Conservation (phyloP, 2,113 vertebrate genomes). For the Ranitomeya variabilis region DNA sequence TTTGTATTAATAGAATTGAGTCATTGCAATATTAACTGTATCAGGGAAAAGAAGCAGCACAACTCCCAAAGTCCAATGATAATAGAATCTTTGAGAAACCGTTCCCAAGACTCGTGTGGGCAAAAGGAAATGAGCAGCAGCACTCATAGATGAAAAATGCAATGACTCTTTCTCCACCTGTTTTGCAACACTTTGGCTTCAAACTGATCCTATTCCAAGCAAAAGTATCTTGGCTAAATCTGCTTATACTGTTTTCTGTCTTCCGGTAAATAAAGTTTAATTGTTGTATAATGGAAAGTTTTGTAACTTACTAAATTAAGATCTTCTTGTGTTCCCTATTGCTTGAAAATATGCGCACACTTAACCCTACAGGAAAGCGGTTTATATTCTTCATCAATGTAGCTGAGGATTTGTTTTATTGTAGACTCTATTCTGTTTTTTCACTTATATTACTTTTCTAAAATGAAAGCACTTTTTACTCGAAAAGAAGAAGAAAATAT, state of each 20-base stretch:
- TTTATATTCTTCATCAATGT: too few relatives aligned
- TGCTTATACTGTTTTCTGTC: not conserved
- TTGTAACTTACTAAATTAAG: too few relatives aligned
- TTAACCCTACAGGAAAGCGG: too few relatives aligned
- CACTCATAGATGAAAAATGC: not conserved
- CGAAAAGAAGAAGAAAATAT: too few relatives aligned
- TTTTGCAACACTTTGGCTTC: not conserved
- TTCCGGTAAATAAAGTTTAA: not conserved
- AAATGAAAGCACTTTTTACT: too few relatives aligned
- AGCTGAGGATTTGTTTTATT: too few relatives aligned
- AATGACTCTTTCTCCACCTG: not conserved
- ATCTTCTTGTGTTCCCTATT: too few relatives aligned
- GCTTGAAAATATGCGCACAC: too few relatives aligned
- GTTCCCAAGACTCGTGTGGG: not conserved
- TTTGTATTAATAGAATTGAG: not conserved
- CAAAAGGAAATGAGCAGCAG: not conserved
- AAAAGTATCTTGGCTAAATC: not conserved
- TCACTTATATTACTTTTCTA: too few relatives aligned
- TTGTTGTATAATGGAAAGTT: too few relatives aligned
- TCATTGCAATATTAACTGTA: not conserved
- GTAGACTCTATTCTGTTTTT: too few relatives aligned
- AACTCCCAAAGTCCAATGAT: not conserved
- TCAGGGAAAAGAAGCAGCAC: not conserved
- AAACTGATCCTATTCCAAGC: not conserved
- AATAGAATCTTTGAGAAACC: not conserved